These are phyloP conservation scores for Steatocranus sp. DNA, from an alignment of 2,797 vertebrate genomes.

Conservation along the genomic window DNA sequence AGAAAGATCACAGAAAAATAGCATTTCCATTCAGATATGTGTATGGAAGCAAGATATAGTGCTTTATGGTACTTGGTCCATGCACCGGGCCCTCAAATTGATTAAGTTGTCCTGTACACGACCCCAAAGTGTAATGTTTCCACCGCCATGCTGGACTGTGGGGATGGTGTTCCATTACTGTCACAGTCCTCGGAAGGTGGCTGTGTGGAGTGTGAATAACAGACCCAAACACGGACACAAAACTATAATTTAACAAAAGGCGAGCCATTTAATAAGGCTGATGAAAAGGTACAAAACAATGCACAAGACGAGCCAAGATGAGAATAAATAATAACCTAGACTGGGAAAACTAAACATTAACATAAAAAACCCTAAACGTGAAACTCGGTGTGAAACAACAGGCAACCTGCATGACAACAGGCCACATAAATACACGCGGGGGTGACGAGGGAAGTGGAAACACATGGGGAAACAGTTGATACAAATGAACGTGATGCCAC, in stretches of 20 bases:
- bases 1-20: background rate
- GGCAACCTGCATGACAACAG: background rate
- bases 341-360: background rate
- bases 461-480: background rate
- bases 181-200: background rate
- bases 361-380: background rate
- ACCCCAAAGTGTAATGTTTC: background rate
- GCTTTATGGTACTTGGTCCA: background rate
- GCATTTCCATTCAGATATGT: background rate
- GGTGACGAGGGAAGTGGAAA: background rate
- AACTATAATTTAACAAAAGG: background rate
- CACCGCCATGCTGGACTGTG: background rate
- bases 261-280: background rate
- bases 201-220: background rate
- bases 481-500: background rate
- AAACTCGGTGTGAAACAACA: background rate
- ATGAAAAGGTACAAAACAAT: background rate
- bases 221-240: rapidly evolving
- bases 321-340: background rate
- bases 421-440: background rate
- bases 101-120: background rate
- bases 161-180: background rate
- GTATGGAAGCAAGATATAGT: background rate
- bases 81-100: background rate
- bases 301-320: background rate